These are phyloP conservation scores for Gallinago solitaria DNA, from an alignment of 2,797 vertebrate genomes.

Conservation along the genomic window DNA sequence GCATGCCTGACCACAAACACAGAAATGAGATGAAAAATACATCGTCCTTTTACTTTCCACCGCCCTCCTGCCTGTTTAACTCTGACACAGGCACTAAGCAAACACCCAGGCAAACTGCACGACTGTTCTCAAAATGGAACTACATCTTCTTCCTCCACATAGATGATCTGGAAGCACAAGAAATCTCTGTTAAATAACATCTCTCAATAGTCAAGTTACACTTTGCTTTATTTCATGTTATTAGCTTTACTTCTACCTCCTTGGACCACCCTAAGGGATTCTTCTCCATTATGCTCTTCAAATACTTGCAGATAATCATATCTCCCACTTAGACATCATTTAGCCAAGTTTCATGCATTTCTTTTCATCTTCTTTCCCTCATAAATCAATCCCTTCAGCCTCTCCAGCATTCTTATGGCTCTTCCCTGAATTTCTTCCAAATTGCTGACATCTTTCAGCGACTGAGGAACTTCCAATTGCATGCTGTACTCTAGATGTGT, in stretches of 20 bases:
- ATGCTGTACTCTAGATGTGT: slow-evolving; percentile 22
- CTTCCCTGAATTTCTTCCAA: slow-evolving; percentile 53
- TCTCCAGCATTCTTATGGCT: slow-evolving; percentile 32
- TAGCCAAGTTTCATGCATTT: slow-evolving; percentile 36
- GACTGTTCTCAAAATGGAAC: neutral
- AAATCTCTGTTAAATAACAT: neutral
- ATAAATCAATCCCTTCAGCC: slow-evolving; percentile 48
- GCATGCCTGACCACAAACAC: neutral
- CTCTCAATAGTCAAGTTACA: neutral
- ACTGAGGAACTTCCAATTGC: slow-evolving; percentile 31
- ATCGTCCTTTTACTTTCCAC: neutral
- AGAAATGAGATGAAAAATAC: neutral
- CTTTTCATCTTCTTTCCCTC: slow-evolving; percentile 53
- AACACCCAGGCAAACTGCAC: neutral
- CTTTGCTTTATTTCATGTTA: neutral
- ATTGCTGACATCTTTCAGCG: slow-evolving; percentile 31
- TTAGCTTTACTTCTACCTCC: slow-evolving; percentile 6
- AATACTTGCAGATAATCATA: slow-evolving; percentile 42
- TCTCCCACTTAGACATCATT: slow-evolving; percentile 34
- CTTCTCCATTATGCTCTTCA: slow-evolving; percentile 4
- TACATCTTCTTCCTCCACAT: neutral
- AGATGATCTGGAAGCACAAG: neutral
- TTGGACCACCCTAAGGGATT: slow-evolving; percentile 41
- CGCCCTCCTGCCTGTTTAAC: neutral
- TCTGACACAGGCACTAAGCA: neutral